Base-by-base conservation (phyloP, 2,888 invertebrate genomes). In the Scaptomyza caliginosa region DNA sequence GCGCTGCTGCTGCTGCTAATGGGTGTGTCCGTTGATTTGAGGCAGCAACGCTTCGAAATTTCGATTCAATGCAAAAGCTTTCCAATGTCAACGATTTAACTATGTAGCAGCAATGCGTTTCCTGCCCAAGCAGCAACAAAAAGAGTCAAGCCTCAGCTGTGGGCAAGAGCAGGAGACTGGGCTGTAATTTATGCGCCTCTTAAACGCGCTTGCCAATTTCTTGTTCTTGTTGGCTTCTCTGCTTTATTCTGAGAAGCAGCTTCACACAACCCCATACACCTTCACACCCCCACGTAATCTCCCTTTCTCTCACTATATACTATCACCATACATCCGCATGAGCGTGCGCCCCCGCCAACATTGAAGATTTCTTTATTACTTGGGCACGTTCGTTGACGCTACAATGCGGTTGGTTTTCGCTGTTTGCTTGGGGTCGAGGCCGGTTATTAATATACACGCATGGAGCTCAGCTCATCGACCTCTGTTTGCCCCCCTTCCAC, bases 401-500 rank as follows among this genome's bases (percentile, higher is more conserved):
- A 58, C 38, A 46, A 30, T 50, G 55, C 30, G 32, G 30, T 50
- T 42, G 52, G 32, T 38, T 36, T 46, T 64, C 39, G 38, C 43
- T 55, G 49, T 58, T 57, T 42, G 52, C 59, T 67, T 72, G 84
- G 81, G 88, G 88, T 88, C 88, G 88, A 88, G 88, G 88, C 88
- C 88, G 88, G 88, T 88, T 87, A 78, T 88, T 88, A 86, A 85
- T 88, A 83, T 81, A 70, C 67, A 74, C 72, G 74, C 68, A 82
- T 72, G 74, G 69, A 77, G 86, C 71, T 74, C 75, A 74, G 66
- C 67, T 56, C 66, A 73, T 58, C 72, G 71, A 77, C 74, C 77
- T 64, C 38, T 60, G 54, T n/a, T 26, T 10, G 43, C 6, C 17
- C 16, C 7, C 42, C 11, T 19, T 6, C 19, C 10, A 21, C 45